Percentiles rank a stretch among this genome's conserved stretches.
Evolutionary conservation across 2,888 invertebrate species (phyloP).

Genomic region (Orthonychiurus folsomi): DNA sequence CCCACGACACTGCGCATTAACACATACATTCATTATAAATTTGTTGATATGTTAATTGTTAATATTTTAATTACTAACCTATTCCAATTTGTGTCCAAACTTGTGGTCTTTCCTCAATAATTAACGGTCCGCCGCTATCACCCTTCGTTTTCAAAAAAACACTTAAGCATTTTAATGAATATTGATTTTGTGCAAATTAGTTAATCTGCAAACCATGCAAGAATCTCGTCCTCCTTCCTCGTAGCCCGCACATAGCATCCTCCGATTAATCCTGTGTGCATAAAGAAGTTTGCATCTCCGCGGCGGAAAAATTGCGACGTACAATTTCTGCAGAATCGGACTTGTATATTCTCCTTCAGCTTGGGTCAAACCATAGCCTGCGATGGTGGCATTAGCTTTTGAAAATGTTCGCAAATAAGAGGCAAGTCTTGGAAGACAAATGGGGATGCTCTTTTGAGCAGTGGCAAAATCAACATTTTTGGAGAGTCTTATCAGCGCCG

Average conservation of each 20-base stretch:
- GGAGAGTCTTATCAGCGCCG: constrained; percentile 22
- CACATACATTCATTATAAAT: too few relatives aligned
- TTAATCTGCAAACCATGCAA: constrained; percentile 24
- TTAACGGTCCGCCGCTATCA: constrained; percentile 31
- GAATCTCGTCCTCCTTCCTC: constrained; percentile 32
- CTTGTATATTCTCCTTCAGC: constrained; percentile 22
- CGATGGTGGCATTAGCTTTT: constrained; percentile 20
- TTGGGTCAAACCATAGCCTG: constrained; percentile 30
- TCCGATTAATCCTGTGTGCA: constrained; percentile 22
- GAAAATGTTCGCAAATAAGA: constrained; percentile 26
- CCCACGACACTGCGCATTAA: background rate
- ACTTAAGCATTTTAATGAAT: background rate
- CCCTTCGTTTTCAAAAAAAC: constrained; percentile 15
- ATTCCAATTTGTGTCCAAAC: constrained; percentile 30
- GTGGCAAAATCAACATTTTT: constrained; percentile 24
- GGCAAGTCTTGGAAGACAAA: constrained; percentile 30
- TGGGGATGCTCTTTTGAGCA: constrained; percentile 17
- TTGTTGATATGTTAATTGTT: too few relatives aligned
- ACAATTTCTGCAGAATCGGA: constrained; percentile 28
- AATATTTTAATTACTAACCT: too few relatives aligned
- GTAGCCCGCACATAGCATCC: constrained; percentile 35
- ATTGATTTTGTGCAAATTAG: background rate
- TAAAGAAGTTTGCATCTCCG: constrained; percentile 24
- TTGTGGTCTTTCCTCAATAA: constrained; percentile 23
- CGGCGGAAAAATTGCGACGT: constrained; percentile 26